Conservation (phyloP, 2,113 vertebrate genomes). For the Eubucco bourcierii region DNA sequence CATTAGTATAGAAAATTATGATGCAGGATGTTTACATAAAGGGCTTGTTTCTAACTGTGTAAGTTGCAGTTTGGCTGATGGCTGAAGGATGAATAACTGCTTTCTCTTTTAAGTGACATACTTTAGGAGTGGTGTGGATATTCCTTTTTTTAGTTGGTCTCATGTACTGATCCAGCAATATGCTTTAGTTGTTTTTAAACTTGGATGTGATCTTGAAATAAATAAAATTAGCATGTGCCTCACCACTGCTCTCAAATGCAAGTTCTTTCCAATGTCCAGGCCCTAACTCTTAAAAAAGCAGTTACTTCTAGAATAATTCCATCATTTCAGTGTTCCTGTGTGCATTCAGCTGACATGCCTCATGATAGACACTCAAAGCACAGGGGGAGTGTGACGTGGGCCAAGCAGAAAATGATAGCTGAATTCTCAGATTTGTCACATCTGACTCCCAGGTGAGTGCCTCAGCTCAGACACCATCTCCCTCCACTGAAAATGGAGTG, state of each 20-base stretch:
- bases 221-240: conserved; percentile 9
- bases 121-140: not conserved
- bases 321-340: not conserved
- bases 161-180: conserved; percentile 1
- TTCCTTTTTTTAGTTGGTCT: conserved; percentile 14
- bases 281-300: not conserved
- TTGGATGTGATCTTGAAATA: not conserved
- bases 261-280: not conserved
- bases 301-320: not conserved
- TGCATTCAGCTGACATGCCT: not conserved
- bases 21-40: not conserved
- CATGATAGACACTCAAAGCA: not conserved
- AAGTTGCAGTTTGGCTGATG: not conserved
- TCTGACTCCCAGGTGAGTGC: not conserved
- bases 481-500: not conserved
- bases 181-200: conserved; percentile 24
- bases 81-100: conserved; percentile 19
- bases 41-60: not conserved
- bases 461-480: not conserved
- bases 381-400: fast-evolving
- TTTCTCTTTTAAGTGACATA: conserved; percentile 30
- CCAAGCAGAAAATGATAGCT: not conserved
- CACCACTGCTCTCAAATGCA: not conserved
- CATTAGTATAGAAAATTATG: not conserved
- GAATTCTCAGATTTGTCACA: not conserved